These are phyloP conservation scores for Cydia pomonella DNA, from an alignment of 1,140 invertebrate genomes.

Conservation along the genomic window DNA sequence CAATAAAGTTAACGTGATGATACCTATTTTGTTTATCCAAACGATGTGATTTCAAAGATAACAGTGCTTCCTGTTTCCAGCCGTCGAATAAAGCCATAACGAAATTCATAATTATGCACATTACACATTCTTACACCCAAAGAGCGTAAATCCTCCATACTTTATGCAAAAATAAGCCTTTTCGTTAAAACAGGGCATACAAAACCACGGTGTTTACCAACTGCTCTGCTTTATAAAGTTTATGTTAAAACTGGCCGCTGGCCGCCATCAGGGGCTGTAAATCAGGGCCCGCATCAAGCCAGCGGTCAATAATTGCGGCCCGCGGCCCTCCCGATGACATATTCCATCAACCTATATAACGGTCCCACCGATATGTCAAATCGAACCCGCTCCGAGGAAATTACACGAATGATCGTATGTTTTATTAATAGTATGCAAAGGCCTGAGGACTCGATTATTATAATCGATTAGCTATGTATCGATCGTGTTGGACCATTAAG, in stretches of 20 bases:
- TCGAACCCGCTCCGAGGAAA: constrained; percentile 58
- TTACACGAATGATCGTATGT: constrained; percentile 69
- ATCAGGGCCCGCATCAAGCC: constrained; percentile 54
- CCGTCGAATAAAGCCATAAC: constrained; percentile 16
- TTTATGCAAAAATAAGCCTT: background rate
- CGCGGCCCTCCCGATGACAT: constrained; percentile 65
- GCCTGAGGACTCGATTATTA: constrained; percentile 61
- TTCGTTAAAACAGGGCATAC: background rate
- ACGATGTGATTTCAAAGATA: constrained; percentile 1
- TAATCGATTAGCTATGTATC: constrained; percentile 55
- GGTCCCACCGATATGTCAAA: constrained; percentile 58
- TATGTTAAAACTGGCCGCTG: constrained; percentile 46
- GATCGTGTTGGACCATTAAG: constrained; percentile 33
- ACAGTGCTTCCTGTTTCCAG: background rate
- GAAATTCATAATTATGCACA: constrained; percentile 22
- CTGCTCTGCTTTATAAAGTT: constrained; percentile 42
- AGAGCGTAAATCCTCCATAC: background rate
- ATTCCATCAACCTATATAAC: constrained; percentile 59
- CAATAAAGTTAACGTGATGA: background rate
- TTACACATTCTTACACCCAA: constrained; percentile 22
- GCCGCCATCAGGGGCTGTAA: constrained; percentile 59
- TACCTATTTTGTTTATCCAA: background rate
- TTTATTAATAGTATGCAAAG: constrained; percentile 60
- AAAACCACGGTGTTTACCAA: constrained; percentile 33
- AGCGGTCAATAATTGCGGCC: constrained; percentile 60